Evolutionary conservation across 2,888 invertebrate genomes (phyloP).

Genomic region (Scelioninae gen. 2): DNA sequence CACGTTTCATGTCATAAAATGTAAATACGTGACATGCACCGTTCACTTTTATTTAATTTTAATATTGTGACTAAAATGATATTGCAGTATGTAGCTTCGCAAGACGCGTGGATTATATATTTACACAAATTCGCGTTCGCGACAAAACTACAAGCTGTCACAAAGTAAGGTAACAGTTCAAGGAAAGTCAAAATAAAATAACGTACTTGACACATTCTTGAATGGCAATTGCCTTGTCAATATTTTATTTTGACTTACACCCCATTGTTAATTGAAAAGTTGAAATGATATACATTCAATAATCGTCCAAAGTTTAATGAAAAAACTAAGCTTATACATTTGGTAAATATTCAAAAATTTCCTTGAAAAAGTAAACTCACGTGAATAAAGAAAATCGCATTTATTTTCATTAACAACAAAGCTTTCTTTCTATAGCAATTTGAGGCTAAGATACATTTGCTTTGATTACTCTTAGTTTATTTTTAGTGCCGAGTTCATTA

Average conservation of each 20-base stretch:
- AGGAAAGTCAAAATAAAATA: conserved; percentile 24
- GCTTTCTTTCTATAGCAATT: conserved; percentile 38
- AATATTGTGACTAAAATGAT: conserved; percentile 58
- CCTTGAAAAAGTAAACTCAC: conserved; percentile 2
- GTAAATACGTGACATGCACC: conserved; percentile 51
- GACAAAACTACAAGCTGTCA: conserved; percentile 10
- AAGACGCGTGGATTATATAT: conserved; percentile 8
- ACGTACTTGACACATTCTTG: conserved; percentile 24
- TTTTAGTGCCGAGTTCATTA: conserved; percentile 24
- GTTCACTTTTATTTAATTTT: conserved; percentile 47
- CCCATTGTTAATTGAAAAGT: conserved; percentile 6
- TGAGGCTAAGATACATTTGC: conserved; percentile 24
- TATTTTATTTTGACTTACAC: conserved; percentile 9
- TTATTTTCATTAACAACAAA: conserved; percentile 39
- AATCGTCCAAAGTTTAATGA: background rate
- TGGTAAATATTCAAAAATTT: conserved; percentile 28
- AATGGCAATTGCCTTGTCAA: background rate
- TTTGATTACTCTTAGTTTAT: conserved; percentile 33
- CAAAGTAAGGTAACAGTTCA: conserved; percentile 9
- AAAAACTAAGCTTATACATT: conserved; percentile 12
- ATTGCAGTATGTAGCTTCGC: conserved; percentile 7
- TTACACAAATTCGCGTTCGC: conserved; percentile 7
- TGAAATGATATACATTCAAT: conserved; percentile 1
- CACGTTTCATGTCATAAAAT: conserved; percentile 50
- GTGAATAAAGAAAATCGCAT: conserved; percentile 16